phyloP scores from a whole-genome alignment of 2,797 vertebrate species.

The Amphiprion clarkii region DNA sequence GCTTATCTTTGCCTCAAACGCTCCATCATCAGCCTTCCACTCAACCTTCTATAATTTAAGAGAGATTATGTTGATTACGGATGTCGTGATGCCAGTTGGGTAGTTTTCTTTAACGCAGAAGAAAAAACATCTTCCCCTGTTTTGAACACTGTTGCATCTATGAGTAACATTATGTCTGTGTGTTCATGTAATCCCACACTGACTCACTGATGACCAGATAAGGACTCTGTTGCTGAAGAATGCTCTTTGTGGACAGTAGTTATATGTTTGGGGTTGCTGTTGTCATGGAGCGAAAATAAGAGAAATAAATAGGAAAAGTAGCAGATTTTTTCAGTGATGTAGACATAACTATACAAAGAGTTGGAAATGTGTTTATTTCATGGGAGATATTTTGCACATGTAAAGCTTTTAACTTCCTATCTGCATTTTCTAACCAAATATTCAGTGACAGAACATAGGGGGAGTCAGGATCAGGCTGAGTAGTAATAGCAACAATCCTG shows the following conservation, averaged over 20 bases:
- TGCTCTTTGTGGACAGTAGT: neutral
- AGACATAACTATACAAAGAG: neutral
- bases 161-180: too few species aligned
- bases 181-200: too few species aligned
- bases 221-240: too few species aligned
- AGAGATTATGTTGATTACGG: neutral
- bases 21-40: neutral
- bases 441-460: neutral
- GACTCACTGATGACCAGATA: too few species aligned
- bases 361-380: neutral
- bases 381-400: neutral
- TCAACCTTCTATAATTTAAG: neutral
- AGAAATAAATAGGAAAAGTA: too few species aligned
- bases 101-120: too few species aligned
- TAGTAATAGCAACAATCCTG: too few species aligned
- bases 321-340: neutral
- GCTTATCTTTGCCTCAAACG: conserved; percentile 9
- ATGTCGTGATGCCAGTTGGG: neutral
- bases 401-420: neutral
- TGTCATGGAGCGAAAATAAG: neutral
- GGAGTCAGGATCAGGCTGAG: neutral
- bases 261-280: neutral
- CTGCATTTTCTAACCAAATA: neutral
- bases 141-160: too few species aligned
- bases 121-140: too few species aligned